Base-by-base conservation (phyloP, 1,140 invertebrate species). In the Philaenus spumarius region DNA sequence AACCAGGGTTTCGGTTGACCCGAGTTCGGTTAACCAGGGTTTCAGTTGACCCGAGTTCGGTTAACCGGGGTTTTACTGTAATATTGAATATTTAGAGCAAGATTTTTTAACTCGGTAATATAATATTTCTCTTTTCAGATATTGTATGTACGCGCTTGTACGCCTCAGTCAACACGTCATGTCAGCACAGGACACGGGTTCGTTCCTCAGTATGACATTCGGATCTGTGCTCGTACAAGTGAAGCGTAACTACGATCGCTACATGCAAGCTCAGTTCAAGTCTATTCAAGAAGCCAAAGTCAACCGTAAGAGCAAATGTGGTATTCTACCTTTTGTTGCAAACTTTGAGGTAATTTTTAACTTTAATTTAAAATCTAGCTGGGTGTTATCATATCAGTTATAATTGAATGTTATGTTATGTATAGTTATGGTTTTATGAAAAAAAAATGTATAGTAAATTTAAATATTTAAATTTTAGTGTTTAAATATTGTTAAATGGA, bases 161-260 rank as follows among this genome's bases (percentile, higher is more conserved):
- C 80, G 89, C 42, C 76, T 96, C 59, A 91, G 87, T 55, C 85
- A 93, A 65, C 93, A 95, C 71, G 92, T 95, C 3, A 85, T 93
- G 78, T 89, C 87, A 39, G 87, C 91, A 6, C 86, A 94, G 76
- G 91, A 95, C 69, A 84, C 90, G 22, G 92, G 93, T 63, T 94
- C 92, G 61, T 97, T 89, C 72, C 78, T 96, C 17, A 90, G 88
- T 59, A 92, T 90, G 76, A 90, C 89, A 22, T 93, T 92, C 72
- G 94, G 88, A 17, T 90, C 86, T 43, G 84, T 87, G 63, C 75
- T 96, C 24, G 87, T 97, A 19, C 89, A 93, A 73, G 89, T 95
- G n/a, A 98, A 98, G 76, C 77, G 95, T 40, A 90, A 88, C 63
- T 94, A 97, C 71, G 96, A 98, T 74, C 85, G 87, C 64, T 92